phyloP scores from a whole-genome alignment of 2,113 vertebrate species.

The Perccottus glenii region DNA sequence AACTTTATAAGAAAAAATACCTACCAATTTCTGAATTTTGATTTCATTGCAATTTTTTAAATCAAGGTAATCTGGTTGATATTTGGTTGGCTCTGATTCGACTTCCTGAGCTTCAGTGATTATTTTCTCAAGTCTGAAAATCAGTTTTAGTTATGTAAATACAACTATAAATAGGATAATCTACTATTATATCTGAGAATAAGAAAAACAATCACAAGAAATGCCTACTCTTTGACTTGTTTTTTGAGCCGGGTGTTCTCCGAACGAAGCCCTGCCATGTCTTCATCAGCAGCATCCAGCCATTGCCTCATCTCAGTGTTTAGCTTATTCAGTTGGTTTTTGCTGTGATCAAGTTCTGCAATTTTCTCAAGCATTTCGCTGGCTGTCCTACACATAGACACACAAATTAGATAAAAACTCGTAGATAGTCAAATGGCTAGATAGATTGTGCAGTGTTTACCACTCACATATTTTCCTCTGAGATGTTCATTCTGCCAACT shows the following conservation, averaged over 20 bases:
- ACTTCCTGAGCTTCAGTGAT: conserved; percentile 20
- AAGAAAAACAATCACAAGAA: neutral
- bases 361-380: conserved; percentile 60
- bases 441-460: neutral
- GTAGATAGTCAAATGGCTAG: neutral
- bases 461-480: conserved; percentile 52
- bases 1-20: neutral
- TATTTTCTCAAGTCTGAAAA: conserved; percentile 49
- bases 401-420: neutral
- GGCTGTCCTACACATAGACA: conserved; percentile 19
- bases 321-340: conserved; percentile 38
- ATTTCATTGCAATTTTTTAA: conserved; percentile 8
- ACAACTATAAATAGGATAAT: no score
- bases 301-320: conserved; percentile 54
- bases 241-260: conserved; percentile 48
- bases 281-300: conserved; percentile 62
- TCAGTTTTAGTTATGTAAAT: neutral
- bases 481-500: conserved; percentile 26
- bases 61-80: neutral
- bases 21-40: conserved; percentile 39
- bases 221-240: conserved; percentile 53
- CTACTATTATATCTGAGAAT: neutral
- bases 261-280: conserved; percentile 41
- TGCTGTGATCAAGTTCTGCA: conserved; percentile 48
- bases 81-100: conserved; percentile 33